Evolutionary conservation across 2,113 vertebrate species (phyloP).

Genomic region (Petroica traversi): DNA sequence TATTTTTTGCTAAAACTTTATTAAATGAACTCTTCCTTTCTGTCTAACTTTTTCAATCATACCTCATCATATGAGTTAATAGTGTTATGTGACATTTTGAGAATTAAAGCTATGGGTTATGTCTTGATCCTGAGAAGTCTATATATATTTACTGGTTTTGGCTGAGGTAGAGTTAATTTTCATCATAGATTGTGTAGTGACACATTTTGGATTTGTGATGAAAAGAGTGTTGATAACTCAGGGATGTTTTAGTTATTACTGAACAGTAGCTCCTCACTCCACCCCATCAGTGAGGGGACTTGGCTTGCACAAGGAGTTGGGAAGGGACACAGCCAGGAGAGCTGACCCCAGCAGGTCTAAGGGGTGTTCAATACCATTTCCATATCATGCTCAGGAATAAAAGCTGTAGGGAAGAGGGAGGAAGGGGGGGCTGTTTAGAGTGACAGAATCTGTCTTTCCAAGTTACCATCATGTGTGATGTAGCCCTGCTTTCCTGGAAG

Average conservation of each 20-base stretch:
- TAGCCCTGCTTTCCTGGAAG: not conserved
- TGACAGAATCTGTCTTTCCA: not conserved
- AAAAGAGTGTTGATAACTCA: not conserved
- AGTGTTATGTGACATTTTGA: not conserved
- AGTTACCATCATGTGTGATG: accelerated
- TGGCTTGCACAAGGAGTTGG: not conserved
- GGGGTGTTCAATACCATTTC: not conserved
- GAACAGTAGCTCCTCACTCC: not conserved
- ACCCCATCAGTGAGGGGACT: accelerated
- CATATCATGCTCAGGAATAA: not conserved
- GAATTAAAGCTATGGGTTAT: not conserved
- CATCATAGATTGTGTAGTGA: not conserved
- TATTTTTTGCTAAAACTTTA: not conserved
- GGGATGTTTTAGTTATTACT: not conserved
- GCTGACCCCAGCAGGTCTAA: not conserved
- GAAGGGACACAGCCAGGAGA: not conserved
- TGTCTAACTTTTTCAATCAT: not conserved
- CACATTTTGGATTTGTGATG: not conserved
- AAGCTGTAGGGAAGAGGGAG: not conserved
- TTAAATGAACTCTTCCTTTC: not conserved
- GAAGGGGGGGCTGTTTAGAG: accelerated
- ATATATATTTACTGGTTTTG: not conserved
- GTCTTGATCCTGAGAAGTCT: not conserved
- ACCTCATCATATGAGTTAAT: not conserved
- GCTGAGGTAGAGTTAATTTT: not conserved